A percentile compares a stretch with the other conserved stretches of the same genome.
These are phyloP conservation scores for Athripsodes cinereus DNA, from an alignment of 2,888 invertebrate species.

Conservation along the genomic window DNA sequence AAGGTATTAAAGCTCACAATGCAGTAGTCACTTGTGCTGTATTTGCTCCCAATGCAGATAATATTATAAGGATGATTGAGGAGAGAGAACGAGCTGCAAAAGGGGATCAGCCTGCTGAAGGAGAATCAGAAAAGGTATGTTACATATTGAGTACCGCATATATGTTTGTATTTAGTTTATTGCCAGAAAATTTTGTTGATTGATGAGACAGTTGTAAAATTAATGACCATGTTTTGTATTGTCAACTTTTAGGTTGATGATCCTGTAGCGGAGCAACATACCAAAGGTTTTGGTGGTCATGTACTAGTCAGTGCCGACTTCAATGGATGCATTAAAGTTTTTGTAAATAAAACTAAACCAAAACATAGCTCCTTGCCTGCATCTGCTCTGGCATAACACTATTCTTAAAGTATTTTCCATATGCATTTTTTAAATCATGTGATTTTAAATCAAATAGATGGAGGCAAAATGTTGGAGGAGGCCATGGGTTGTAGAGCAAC, in stretches of 20 bases:
- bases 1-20: slow-evolving; percentile 91
- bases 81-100: slow-evolving; percentile 43
- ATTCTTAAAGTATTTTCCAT: no score
- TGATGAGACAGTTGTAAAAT: no score
- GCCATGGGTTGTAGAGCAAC: no score
- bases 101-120: slow-evolving; percentile 28
- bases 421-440: no score
- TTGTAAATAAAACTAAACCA: slow-evolving; percentile 88
- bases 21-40: slow-evolving; percentile 96
- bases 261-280: slow-evolving; percentile 72
- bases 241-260: slow-evolving; percentile 45
- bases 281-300: slow-evolving; percentile 76
- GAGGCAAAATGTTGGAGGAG: no score
- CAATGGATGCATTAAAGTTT: slow-evolving; percentile 93
- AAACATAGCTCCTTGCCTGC: slow-evolving; percentile 89
- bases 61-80: slow-evolving; percentile 70
- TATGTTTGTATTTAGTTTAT: no score
- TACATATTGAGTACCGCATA: no score
- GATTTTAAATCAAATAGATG: no score
- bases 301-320: slow-evolving; percentile 96
- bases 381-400: slow-evolving; percentile 70
- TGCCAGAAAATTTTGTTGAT: no score
- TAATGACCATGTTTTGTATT: not conserved
- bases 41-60: slow-evolving; percentile 94
- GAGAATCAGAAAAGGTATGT: slow-evolving; percentile 40